phyloP scores from a whole-genome alignment of 2,888 invertebrate species.

The Meiosimyza platycephala region DNA sequence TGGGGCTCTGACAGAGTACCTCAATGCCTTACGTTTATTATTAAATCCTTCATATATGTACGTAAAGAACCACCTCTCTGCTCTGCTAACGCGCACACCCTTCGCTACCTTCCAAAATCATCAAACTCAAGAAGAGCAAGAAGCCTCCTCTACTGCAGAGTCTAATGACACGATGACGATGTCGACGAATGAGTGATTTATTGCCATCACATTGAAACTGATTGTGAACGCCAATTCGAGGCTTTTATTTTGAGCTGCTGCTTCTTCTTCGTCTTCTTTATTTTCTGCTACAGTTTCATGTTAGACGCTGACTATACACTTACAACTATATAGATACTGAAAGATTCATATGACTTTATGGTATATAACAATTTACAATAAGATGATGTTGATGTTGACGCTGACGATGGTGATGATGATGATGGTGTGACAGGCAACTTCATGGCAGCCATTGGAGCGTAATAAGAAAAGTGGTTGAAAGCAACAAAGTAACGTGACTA shows the following conservation, averaged over 20 bases:
- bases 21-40: conserved; percentile 17
- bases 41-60: conserved; percentile 26
- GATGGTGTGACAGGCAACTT: conserved; percentile 49
- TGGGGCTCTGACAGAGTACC: background rate
- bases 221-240: conserved; percentile 50
- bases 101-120: too few species aligned
- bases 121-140: too few species aligned
- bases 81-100: background rate
- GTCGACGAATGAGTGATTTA: conserved; percentile 61
- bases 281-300: too few species aligned
- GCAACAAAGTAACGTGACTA: background rate
- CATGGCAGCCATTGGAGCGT: conserved; percentile 37
- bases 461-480: conserved; percentile 51
- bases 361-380: background rate
- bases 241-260: conserved; percentile 17
- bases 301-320: too few species aligned
- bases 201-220: conserved; percentile 59
- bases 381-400: conserved; percentile 32
- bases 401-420: conserved; percentile 14
- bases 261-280: conserved; percentile 1
- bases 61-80: conserved; percentile 31
- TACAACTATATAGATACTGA: too few species aligned
- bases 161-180: conserved; percentile 36
- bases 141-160: background rate
- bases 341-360: background rate